Conservation (phyloP, 2,888 invertebrate genomes). For the Agrilus biguttatus region DNA sequence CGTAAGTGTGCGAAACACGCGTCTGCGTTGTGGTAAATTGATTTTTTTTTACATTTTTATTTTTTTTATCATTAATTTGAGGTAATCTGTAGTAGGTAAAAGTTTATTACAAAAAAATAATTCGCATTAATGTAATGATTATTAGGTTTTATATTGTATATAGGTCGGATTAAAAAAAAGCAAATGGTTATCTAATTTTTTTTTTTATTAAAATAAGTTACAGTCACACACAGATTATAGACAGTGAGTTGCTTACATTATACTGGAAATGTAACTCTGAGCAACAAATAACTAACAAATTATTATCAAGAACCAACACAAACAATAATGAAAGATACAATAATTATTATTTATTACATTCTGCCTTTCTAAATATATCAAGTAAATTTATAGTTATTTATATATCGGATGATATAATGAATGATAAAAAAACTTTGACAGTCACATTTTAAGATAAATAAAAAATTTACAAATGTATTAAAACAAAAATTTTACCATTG, state of each 20-base stretch:
- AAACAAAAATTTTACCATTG: no score
- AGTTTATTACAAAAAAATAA: no score
- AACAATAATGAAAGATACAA: constrained; percentile 10
- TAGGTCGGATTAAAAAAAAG: not conserved
- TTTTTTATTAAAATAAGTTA: constrained; percentile 38
- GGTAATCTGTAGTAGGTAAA: no score
- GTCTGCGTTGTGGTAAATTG: no score
- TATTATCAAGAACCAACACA: constrained; percentile 25
- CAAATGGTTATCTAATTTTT: constrained; percentile 7
- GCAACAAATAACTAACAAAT: constrained; percentile 35
- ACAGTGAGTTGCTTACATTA: constrained; percentile 25
- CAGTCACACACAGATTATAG: constrained; percentile 35
- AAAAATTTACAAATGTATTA: no score
- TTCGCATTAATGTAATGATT: no score
- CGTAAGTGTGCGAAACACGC: no score
- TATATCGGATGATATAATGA: constrained; percentile 2
- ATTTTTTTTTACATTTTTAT: no score
- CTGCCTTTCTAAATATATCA: constrained; percentile 1
- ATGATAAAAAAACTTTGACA: constrained; percentile 5
- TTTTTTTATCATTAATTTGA: no score
- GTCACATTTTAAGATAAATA: no score
- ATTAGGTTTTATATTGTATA: not conserved
- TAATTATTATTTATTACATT: constrained; percentile 1
- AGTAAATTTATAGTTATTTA: constrained; percentile 4
- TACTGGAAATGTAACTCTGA: constrained; percentile 30